Percentiles rank a stretch among this genome's conserved stretches.
Conservation (phyloP, 1,140 invertebrate species). For the Drosophila subpulchrella region DNA sequence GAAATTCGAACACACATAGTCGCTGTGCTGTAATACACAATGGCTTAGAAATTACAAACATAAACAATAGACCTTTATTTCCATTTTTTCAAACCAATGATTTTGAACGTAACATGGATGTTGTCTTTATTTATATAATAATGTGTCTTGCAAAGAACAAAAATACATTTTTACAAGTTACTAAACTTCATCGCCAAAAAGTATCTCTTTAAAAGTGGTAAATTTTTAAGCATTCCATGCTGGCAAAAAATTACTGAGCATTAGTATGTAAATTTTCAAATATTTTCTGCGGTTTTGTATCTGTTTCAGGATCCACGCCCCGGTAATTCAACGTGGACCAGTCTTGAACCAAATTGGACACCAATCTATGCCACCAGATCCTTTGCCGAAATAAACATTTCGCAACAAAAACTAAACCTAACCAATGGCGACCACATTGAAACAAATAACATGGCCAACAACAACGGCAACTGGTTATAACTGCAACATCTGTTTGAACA, state of each 20-base stretch:
- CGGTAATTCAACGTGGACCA: neutral
- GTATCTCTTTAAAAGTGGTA: no score
- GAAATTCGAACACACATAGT: neutral
- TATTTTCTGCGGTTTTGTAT: neutral
- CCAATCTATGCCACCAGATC: neutral
- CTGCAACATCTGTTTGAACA: slow-evolving; percentile 72
- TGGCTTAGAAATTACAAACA: no score
- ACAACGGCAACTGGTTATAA: slow-evolving; percentile 40
- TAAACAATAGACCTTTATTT: no score
- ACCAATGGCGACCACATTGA: slow-evolving; percentile 56
- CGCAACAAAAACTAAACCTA: slow-evolving; percentile 46
- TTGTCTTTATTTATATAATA: no score
- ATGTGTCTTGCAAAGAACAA: no score
- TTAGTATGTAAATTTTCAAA: neutral
- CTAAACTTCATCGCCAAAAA: neutral
- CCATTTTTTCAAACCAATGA: no score
- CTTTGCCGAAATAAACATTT: slow-evolving; percentile 23
- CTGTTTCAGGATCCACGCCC: neutral
- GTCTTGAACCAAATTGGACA: neutral
- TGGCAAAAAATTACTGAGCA: neutral
- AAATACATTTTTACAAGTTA: no score
- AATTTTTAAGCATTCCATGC: no score
- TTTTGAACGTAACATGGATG: no score
- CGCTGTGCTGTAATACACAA: no score
- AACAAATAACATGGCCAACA: slow-evolving; percentile 50